Evolutionary conservation across 2,797 vertebrate genomes (phyloP).

Genomic region (Sarcoramphus papa): DNA sequence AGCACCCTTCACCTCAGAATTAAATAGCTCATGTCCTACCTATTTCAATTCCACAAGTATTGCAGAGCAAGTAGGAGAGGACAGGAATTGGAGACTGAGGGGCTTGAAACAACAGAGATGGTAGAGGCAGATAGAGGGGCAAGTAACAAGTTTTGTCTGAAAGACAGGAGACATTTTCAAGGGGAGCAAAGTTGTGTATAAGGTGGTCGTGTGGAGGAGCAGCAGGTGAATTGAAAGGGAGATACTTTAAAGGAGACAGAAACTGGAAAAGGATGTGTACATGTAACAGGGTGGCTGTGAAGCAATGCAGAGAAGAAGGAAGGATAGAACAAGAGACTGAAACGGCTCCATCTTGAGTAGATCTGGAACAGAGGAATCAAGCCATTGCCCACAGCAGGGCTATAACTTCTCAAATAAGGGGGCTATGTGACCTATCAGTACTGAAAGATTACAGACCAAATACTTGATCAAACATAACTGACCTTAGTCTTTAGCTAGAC

Average conservation of each 20-base stretch:
- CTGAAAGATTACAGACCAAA: background rate
- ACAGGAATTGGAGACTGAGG: background rate
- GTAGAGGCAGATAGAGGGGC: fast-evolving
- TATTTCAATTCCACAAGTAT: background rate
- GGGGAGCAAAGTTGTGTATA: background rate
- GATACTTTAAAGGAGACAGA: background rate
- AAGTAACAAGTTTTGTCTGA: background rate
- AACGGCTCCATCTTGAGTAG: background rate
- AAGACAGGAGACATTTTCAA: background rate
- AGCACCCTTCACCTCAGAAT: background rate
- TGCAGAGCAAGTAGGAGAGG: background rate
- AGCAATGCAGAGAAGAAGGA: background rate
- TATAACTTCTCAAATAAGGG: background rate
- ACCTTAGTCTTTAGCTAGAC: background rate
- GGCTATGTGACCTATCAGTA: background rate
- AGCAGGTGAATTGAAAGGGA: background rate
- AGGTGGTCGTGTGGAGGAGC: background rate
- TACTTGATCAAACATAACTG: background rate
- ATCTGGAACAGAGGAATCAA: background rate
- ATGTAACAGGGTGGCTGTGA: background rate
- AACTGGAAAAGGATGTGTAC: background rate
- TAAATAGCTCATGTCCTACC: fast-evolving
- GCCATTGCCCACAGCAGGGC: background rate
- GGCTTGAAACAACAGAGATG: background rate
- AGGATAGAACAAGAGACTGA: background rate